Evolutionary conservation across 2,797 vertebrate species (phyloP).

Genomic region (Acanthis flammea): DNA sequence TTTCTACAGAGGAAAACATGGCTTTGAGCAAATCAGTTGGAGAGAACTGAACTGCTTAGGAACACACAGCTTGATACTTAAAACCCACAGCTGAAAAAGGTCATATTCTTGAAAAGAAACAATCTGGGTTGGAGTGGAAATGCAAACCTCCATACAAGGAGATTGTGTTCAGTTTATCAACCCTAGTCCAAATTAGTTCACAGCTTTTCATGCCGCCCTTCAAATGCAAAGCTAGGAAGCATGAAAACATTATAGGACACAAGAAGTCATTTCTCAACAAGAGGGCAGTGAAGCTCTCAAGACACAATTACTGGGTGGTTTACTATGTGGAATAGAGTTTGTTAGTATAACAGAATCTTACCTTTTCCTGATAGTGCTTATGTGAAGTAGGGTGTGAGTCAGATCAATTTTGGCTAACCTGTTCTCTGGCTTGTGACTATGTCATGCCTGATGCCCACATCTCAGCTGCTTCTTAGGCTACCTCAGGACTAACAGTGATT

Average conservation of each 20-base stretch:
- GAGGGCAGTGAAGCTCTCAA: neutral
- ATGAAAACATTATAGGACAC: neutral
- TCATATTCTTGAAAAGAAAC: slow-evolving; percentile 11
- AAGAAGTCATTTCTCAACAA: neutral
- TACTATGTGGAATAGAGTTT: neutral
- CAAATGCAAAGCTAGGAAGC: neutral
- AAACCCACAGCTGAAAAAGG: neutral
- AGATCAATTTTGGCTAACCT: neutral
- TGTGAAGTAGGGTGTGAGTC: neutral
- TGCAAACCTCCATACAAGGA: neutral
- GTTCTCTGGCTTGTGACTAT: neutral
- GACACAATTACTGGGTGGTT: neutral
- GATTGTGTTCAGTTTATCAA: neutral
- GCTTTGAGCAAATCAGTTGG: neutral
- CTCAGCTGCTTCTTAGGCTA: neutral
- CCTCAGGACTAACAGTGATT: neutral
- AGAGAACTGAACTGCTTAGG: neutral
- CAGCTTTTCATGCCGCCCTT: neutral
- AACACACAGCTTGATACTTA: neutral
- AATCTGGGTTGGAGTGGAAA: neutral
- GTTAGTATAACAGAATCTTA: neutral
- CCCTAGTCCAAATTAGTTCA: neutral
- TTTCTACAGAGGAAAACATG: neutral
- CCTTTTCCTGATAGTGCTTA: neutral
- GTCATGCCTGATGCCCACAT: neutral